Conservation (phyloP, 2,113 vertebrate genomes). For the Cichladusa arquata region DNA sequence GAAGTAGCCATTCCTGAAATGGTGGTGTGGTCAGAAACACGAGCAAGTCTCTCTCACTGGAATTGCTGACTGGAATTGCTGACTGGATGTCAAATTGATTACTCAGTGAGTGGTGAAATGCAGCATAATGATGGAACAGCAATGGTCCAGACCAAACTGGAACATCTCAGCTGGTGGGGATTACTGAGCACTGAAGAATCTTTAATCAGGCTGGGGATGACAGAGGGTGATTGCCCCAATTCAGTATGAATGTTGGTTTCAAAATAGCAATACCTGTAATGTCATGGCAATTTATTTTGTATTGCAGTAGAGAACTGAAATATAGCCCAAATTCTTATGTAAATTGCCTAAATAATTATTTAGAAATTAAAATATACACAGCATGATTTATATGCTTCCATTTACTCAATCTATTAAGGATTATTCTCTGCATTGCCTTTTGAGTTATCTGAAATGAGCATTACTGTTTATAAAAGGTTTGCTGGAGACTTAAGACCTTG, state of each 20-base stretch:
- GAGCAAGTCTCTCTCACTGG: neutral
- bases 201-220: neutral
- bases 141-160: neutral
- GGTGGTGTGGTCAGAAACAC: neutral
- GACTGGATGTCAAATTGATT: neutral
- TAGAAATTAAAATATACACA: neutral
- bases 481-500: slow-evolving; percentile 22
- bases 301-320: neutral
- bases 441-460: slow-evolving; percentile 46
- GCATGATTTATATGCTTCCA: neutral
- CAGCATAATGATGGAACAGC: neutral
- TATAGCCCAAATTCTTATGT: neutral
- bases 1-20: neutral
- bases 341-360: neutral
- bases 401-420: neutral
- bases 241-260: neutral
- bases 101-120: neutral
- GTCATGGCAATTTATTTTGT: neutral
- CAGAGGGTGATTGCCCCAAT: neutral
- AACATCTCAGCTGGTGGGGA: neutral
- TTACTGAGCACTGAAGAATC: neutral
- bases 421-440: neutral
- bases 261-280: neutral
- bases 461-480: slow-evolving; percentile 45
- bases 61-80: neutral